Evolutionary conservation across 35 echinoderm and acorn worm genomes (phyloP).

Genomic region (Lytechinus pictus): DNA sequence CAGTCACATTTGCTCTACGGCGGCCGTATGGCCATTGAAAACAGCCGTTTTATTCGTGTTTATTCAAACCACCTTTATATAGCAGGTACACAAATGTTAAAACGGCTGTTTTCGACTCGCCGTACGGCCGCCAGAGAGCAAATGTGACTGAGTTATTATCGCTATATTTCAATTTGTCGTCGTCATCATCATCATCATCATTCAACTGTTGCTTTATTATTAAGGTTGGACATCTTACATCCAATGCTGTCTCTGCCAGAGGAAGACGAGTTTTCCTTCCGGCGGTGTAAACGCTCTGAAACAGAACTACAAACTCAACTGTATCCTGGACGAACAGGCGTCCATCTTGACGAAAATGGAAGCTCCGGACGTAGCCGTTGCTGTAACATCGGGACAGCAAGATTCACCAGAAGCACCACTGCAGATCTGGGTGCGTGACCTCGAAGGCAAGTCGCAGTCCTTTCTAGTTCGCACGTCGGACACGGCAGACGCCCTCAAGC

Average conservation of each 20-base stretch:
- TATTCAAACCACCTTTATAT: too few relatives aligned
- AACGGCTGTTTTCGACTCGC: too few relatives aligned
- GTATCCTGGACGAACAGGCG: background rate
- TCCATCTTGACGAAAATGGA: background rate
- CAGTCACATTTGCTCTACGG: too few relatives aligned
- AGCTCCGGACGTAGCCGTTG: background rate
- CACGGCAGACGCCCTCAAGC: background rate
- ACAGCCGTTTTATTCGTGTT: too few relatives aligned
- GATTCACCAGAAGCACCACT: background rate
- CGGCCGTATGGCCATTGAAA: too few relatives aligned
- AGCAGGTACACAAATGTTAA: too few relatives aligned
- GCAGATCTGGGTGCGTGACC: background rate
- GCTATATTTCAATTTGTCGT: background rate
- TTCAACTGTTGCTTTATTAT: background rate
- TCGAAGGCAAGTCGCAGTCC: conserved; percentile 16
- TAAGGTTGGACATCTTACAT: background rate
- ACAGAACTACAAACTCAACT: conserved; percentile 20
- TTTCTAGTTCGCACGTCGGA: background rate
- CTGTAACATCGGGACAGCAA: background rate
- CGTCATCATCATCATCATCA: background rate
- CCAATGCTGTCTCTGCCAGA: background rate
- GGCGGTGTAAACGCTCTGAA: background rate
- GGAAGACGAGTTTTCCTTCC: background rate
- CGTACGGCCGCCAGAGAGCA: too few relatives aligned
- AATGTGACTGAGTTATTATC: too few relatives aligned